Evolutionary conservation across 2,888 invertebrate genomes (phyloP), one percentile per base, ranked within the genome.

Genomic region (Lycaena phlaeas): DNA sequence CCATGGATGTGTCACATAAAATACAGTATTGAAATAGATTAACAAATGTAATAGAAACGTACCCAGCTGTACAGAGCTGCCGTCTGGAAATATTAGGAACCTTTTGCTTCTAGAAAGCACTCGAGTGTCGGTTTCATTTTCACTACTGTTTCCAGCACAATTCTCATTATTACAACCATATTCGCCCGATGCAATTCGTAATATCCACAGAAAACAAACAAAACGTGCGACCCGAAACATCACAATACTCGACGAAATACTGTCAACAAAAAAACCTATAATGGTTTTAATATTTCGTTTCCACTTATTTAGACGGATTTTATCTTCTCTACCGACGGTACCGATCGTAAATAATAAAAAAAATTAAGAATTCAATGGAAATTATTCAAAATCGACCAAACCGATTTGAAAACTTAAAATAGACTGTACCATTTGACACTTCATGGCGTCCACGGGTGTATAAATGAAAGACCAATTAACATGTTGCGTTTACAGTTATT

Each of bases 21-120:
- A n/a, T n/a, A n/a, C n/a, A n/a, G n/a, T n/a, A n/a, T n/a, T n/a
- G n/a, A n/a, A n/a, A n/a, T n/a, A n/a, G n/a, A n/a, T n/a, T 18
- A 5, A 7, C 5, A 4, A 22, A 7, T 22, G 22, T 41, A 28
- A 26, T 22, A 22, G 44, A 40, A 41, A 69, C 77, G 56, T 59
- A 87, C 87, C 86, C 57, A 89, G 82, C 75, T 88, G 88, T 45
- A 88, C 57, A 43, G 88, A 88, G 59, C 87, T 87, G 43, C 88
- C 88, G 49, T 86, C 86, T 37, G 88, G 88, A 67, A 88, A 88
- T 56, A 85, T 73, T 59, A 88, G 58, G 64, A 85, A 88, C 61
- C 88, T 84, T 65, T 87, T 87, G 54, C 77, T 74, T 52, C 88
- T 75, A 22, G 87, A 87, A 56, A 87, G 59, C 36, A 66, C 51